Evolutionary conservation across 2,888 invertebrate species (phyloP).

Genomic region (Ectemnius cavifrons): DNA sequence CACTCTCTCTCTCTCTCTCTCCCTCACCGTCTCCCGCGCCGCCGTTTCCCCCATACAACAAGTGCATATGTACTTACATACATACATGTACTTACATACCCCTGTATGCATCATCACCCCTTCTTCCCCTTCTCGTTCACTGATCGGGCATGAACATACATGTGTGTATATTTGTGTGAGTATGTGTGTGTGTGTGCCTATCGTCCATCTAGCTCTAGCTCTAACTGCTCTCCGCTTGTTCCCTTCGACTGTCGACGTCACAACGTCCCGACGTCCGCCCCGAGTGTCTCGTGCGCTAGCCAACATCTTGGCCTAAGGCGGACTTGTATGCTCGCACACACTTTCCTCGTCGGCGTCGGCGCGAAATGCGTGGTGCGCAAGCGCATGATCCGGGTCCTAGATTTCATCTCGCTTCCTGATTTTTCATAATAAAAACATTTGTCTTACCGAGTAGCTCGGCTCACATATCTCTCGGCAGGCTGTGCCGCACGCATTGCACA

Average conservation of each 20-base stretch:
- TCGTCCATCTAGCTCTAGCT: no score
- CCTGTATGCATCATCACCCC: not conserved
- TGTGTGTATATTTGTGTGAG: no score
- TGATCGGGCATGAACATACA: not conserved
- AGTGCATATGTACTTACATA: no score
- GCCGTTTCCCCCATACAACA: not conserved
- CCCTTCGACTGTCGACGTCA: no score
- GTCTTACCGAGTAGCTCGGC: conserved; percentile 69
- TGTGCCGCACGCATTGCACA: conserved; percentile 12
- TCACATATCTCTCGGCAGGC: conserved; percentile 62
- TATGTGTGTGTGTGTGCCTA: no score
- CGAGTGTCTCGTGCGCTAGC: no score
- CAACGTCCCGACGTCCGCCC: no score
- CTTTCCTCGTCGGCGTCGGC: not conserved
- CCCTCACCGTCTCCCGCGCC: not conserved
- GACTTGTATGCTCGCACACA: no score
- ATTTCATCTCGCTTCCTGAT: conserved; percentile 74
- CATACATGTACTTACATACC: not conserved
- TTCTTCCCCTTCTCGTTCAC: not conserved
- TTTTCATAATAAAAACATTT: conserved; percentile 76
- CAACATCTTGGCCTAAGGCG: no score
- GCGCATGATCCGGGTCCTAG: conserved; percentile 67
- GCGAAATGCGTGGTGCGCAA: not conserved
- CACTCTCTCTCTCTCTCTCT: no score
- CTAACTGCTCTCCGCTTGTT: no score